Evolutionary conservation across 2,888 invertebrate species (phyloP), one percentile per base, ranked within the genome.

Genomic region (Mesopsocus fuscifrons): DNA sequence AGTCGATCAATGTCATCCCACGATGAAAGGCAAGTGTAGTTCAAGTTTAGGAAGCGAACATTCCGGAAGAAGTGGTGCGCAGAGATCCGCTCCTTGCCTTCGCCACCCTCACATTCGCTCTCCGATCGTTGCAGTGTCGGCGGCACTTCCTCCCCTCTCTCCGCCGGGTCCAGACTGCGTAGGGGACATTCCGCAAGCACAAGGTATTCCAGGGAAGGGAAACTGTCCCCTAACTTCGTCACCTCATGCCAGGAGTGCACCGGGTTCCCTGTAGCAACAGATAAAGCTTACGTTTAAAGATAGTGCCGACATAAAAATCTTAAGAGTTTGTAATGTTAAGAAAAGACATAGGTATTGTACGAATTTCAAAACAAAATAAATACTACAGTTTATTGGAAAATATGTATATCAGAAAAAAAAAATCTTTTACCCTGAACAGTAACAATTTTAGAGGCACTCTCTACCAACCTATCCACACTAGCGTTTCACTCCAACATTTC

Each of bases 1-100:
- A 94, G 67, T 52, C 79, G 71, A 55, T 92, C 91, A 46, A 94
- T 77, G 55, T 91, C 88, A 52, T 83, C 77, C 89, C 92, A 91
- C 30, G 81, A 77, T 40, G 76, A 69, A 40, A 94, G 62, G 41
- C 77, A 71, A 16, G 87, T 84, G 51, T 82, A 79, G 60, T 87
- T 89, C 48, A 92, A 67, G 61, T 88, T 89, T 45, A 87, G 67
- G 55, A 84, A 77, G 55, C 75, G 73, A 42, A 88, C 68, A 55
- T 70, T 70, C 44, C 74, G 71, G 61, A 68, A 76, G 52, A 63
- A 53, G 52, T 72, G 69, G 54, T 77, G 74, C 1, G 69, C 66
- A 43, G 71, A 68, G 49, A 71, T 71, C 55, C 52, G 46, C 8
- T 42, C 38, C 16, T 47, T 52, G 53, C 65, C 66, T 40, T 52